Conservation (phyloP, 2,113 vertebrate species). For the Crypturellus undulatus region DNA sequence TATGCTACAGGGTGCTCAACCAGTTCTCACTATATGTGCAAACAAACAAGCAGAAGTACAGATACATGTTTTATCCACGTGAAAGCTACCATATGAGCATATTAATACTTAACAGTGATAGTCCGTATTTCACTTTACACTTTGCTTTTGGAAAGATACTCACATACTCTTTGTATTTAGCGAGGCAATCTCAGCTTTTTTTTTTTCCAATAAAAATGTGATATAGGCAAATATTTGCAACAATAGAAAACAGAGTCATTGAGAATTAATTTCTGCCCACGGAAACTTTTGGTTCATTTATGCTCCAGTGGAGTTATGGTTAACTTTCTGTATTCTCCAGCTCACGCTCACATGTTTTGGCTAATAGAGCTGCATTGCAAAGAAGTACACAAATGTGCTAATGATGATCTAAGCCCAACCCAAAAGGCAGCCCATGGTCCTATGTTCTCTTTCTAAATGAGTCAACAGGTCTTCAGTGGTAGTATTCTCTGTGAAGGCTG, state of each 20-base stretch:
- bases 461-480: background rate
- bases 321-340: background rate
- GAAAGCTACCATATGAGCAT: background rate
- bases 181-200: background rate
- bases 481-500: background rate
- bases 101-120: background rate
- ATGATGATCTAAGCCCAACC: background rate
- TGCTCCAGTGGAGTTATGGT: background rate
- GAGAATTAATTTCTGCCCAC: background rate
- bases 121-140: background rate
- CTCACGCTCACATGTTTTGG: background rate
- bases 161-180: too few relatives aligned
- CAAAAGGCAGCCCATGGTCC: background rate
- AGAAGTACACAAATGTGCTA: background rate
- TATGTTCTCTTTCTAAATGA: background rate
- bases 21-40: conserved; percentile 42
- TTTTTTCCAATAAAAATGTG: background rate
- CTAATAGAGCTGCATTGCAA: background rate
- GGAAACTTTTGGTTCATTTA: background rate
- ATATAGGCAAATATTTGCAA: background rate
- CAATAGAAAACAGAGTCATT: background rate
- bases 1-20: conserved; percentile 50
- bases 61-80: background rate
- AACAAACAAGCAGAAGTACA: background rate
- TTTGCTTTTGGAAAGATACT: background rate